Evolutionary conservation across 2,888 invertebrate species (phyloP), one percentile per base, ranked within the genome.

Genomic region (Apoda limacodes): DNA sequence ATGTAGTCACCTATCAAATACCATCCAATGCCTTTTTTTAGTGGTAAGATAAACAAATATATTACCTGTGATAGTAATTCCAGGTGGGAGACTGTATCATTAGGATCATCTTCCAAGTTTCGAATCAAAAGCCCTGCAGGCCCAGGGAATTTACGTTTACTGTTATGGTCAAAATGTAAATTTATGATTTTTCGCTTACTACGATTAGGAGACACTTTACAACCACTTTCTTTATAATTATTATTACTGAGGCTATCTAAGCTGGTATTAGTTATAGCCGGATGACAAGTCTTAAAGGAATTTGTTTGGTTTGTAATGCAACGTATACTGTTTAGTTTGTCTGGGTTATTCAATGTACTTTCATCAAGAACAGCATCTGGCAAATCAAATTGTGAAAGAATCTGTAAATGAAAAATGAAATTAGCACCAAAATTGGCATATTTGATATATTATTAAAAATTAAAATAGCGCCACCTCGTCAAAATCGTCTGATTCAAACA

Each of bases 401-500:
- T 58, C 78, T 78, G 46, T n/a, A 55, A 52, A n/a, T n/a, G n/a
- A n/a, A n/a, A n/a, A n/a, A n/a, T n/a, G n/a, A n/a, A n/a, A n/a
- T n/a, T n/a, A n/a, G n/a, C n/a, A n/a, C n/a, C n/a, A n/a, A n/a
- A n/a, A n/a, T n/a, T n/a, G n/a, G n/a, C n/a, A n/a, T n/a, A n/a
- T 19, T 19, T 5, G 19, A 19, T 19, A 19, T 19, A 7, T 19
- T 19, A 19, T 9, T 19, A 19, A 7, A 19, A 5, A 7, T 19
- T 28, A 30, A 17, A 27, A 30, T 17, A 38, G 22, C n/a, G n/a
- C 33, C 53, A 80, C 78, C 61, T 78, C 65, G 39, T 80, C 78
- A 39, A 64, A 78, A 42, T 78, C 78, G 42, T 80, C 78, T 0
- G 76, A 71, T 49, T 80, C 78, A 46, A 80, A 80, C 78, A 80